Percentiles rank a stretch among this genome's conserved stretches.
phyloP scores from a whole-genome alignment of 1,140 invertebrate genomes.

The Temnothorax curvispinosus region DNA sequence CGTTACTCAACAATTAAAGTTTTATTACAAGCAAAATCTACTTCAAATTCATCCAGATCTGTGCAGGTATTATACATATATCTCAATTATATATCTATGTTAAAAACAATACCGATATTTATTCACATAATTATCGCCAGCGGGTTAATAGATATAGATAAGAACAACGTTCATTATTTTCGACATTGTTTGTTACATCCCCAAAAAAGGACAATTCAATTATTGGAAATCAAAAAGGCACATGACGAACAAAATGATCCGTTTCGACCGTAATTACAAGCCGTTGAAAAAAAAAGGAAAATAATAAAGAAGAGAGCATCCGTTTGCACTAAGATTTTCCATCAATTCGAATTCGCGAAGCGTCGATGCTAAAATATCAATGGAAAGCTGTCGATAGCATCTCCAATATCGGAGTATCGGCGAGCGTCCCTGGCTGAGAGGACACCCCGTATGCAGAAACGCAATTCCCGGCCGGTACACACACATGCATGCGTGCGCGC shows the following conservation, averaged over 20 bases:
- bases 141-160: background rate
- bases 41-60: background rate
- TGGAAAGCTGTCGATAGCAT: slow-evolving; percentile 27
- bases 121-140: background rate
- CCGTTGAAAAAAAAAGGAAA: background rate
- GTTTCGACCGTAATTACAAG: background rate
- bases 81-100: background rate
- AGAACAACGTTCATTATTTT: background rate
- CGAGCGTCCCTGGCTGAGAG: slow-evolving; percentile 4
- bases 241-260: background rate
- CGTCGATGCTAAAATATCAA: slow-evolving; percentile 24
- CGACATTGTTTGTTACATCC: background rate
- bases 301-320: background rate
- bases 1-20: background rate
- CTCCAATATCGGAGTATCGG: slow-evolving; percentile 29
- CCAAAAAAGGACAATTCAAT: background rate
- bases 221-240: background rate
- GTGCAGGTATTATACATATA: too few species aligned
- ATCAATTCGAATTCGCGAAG: slow-evolving; percentile 18
- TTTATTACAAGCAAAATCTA: background rate
- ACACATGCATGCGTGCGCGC: background rate
- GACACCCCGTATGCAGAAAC: slow-evolving; percentile 40
- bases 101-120: background rate
- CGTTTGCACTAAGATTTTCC: slow-evolving; percentile 5
- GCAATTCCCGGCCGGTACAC: slow-evolving; percentile 24